Evolutionary conservation across 2,797 vertebrate species (phyloP), one percentile per base, ranked within the genome.

Genomic region (Eleutherodactylus coqui): DNA sequence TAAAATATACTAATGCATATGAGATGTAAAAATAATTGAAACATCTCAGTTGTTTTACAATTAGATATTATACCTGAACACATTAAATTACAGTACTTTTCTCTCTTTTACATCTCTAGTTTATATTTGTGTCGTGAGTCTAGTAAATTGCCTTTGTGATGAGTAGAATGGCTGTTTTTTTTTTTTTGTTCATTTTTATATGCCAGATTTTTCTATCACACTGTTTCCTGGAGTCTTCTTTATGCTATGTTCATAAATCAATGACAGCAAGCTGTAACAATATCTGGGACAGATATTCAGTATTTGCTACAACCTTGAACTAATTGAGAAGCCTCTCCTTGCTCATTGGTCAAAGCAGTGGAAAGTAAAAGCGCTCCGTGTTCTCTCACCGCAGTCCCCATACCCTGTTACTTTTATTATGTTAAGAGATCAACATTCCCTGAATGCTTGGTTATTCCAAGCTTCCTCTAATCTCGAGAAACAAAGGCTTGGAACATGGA

Each of bases 281-380:
- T 84, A 87, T 87, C 86, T 87, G 77, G 86, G 86, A 87, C 86
- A 87, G 77, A 85, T 81, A 87, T 84, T 84, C 79, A 41, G 81
- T 87, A 87, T 87, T 81, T 87, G 58, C 86, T 85, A 81, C 86
- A 87, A 87, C 86, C 86, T 87, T 87, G 82, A 87, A 82, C 86
- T 87, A 87, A 87, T 87, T 87, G 86, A 85, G 82, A 41, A 85
- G 77, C 27, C 82, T 87, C 76, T 84, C 72, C 55, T 47, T 36
- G 83, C 86, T 85, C 82, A 85, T 84, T 87, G 86, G 86, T 76
- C 86, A 81, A 55, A 58, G 82, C 45, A 84, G 69, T 64, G 8
- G 75, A 49, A 87, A 87, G 49, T 73, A 67, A 60, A 41, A 62
- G 76, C 41, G 47, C 62, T 79, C 29, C 17, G 24, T 67, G 34